These are phyloP conservation scores for Alethe diademata DNA, from an alignment of 2,113 vertebrate genomes.

Conservation along the genomic window DNA sequence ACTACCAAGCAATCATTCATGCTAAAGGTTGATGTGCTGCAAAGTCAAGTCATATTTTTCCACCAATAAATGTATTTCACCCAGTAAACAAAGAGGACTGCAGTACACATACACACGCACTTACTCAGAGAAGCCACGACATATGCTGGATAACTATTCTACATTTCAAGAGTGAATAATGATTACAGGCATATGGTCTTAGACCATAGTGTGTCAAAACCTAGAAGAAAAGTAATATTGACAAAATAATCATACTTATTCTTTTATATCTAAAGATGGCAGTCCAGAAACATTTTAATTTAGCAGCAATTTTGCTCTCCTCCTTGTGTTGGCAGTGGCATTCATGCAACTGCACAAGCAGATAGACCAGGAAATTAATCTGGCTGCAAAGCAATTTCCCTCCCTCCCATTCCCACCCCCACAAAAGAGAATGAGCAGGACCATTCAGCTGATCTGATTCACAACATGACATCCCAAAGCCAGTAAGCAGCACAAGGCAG, in stretches of 20 bases:
- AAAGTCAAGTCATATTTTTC: background rate
- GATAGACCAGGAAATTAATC: conserved; percentile 46
- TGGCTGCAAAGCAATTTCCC: conserved; percentile 18
- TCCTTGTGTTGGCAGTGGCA: background rate
- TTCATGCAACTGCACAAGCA: conserved; percentile 18
- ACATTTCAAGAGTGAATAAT: background rate
- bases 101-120: background rate
- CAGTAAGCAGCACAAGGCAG: background rate
- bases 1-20: background rate
- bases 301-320: background rate
- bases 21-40: background rate
- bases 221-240: background rate
- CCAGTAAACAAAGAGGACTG: background rate
- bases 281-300: conserved; percentile 32
- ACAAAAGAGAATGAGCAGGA: background rate
- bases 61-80: background rate
- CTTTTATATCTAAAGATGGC: conserved; percentile 6
- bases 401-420: background rate
- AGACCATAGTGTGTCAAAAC: background rate
- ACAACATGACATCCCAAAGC: background rate
- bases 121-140: background rate
- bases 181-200: background rate
- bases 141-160: background rate
- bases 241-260: conserved; percentile 15
- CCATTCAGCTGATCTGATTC: background rate